Percentiles rank a stretch among this genome's conserved stretches.
Evolutionary conservation across 2,113 vertebrate species (phyloP).

Genomic region (Pygoscelis antarcticus): DNA sequence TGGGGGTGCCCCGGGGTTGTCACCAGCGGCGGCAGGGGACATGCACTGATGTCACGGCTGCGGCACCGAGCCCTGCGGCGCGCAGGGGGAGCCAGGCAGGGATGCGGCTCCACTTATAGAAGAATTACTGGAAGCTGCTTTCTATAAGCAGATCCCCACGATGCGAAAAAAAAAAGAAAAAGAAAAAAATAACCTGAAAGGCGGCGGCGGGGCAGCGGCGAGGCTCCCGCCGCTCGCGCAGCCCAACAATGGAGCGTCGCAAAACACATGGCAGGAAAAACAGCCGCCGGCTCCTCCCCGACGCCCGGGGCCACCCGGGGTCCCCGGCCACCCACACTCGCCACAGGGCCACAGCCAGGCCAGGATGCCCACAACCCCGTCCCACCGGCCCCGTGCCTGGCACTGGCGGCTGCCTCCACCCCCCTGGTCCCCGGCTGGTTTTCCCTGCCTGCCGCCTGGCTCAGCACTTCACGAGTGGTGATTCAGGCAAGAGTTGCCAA

Average conservation of each 20-base stretch:
- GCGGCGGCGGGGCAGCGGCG: conserved; percentile 59
- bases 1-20: background rate
- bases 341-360: background rate
- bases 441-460: background rate
- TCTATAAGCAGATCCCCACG: conserved; percentile 85
- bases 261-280: conserved; percentile 81
- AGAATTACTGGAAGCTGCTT: conserved; percentile 94
- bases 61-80: conserved; percentile 36
- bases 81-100: conserved; percentile 69
- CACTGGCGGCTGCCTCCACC: background rate
- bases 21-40: background rate
- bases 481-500: background rate
- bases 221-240: conserved; percentile 44
- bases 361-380: background rate
- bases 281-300: conserved; percentile 72
- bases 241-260: conserved; percentile 83
- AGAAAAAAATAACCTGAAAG: background rate
- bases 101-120: conserved; percentile 73
- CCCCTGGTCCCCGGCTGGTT: rapidly evolving
- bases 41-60: conserved; percentile 46
- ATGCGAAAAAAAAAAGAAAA: conserved; percentile 11
- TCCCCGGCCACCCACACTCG: conserved; percentile 8
- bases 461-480: background rate
- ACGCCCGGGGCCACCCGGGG: background rate
- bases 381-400: rapidly evolving